These are phyloP conservation scores for Caenorhabditis sp. DNA, from an alignment of 2,888 invertebrate species.

Conservation along the genomic window DNA sequence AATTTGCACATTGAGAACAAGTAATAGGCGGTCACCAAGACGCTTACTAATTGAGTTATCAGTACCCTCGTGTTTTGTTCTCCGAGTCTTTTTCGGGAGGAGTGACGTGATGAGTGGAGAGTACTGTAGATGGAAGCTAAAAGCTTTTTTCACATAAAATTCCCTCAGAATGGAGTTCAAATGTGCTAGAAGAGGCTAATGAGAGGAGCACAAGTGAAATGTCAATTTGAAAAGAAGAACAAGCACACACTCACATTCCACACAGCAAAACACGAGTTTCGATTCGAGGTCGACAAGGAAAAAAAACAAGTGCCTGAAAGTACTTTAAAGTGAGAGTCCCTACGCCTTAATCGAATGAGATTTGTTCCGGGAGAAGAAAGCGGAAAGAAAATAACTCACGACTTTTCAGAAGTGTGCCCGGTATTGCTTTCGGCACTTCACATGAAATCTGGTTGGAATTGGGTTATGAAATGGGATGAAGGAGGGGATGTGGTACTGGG, in stretches of 20 bases:
- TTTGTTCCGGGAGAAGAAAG: constrained; percentile 27
- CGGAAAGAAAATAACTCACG: not conserved
- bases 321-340: constrained; percentile 32
- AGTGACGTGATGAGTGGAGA: constrained; percentile 36
- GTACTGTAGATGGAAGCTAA: constrained; percentile 39
- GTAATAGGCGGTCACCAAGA: constrained; percentile 46
- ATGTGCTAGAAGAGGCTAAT: constrained; percentile 35
- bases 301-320: constrained; percentile 36
- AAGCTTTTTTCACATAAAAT: constrained; percentile 1
- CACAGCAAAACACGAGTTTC: constrained; percentile 45
- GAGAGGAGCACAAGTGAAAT: constrained; percentile 22
- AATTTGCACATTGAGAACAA: constrained; percentile 60
- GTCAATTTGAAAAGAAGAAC: constrained; percentile 32
- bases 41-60: constrained; percentile 57
- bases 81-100: constrained; percentile 2
- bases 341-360: constrained; percentile 50
- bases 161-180: constrained; percentile 4
- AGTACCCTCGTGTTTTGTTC: constrained; percentile 16
- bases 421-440: constrained; percentile 14
- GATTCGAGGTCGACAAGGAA: constrained; percentile 7
- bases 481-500: constrained; percentile 1
- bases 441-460: constrained; percentile 45
- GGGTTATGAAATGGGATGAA: constrained; percentile 42
- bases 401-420: constrained; percentile 21
- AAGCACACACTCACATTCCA: constrained; percentile 25